Base-by-base conservation (phyloP, 2,888 invertebrate species). In the Meteorus cinctellus region DNA sequence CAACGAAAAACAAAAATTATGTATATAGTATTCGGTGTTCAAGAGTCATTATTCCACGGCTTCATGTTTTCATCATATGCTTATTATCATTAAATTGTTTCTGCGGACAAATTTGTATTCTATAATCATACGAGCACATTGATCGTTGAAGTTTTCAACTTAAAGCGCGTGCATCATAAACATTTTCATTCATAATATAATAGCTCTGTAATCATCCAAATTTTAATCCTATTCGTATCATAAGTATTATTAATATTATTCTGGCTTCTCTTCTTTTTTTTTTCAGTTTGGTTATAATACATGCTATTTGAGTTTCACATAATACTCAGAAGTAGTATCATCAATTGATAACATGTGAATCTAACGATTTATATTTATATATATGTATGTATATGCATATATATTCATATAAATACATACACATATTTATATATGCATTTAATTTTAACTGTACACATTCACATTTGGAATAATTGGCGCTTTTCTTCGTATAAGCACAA, bases 381-480 rank as follows among this genome's bases (percentile, higher is more conserved):
- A 84, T 85, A 84, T 81, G 82, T 82, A 84, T 82, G 81, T 85
- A 82, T 86, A 84, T 85, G 85, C 82, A 84, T 55, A 19, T 55
- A 19, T 55, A 19, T 55, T n/a, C n/a, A 55, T 55, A 19, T 55
- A 55, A 8, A 10, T 55, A 55, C 8, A 55, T 19, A 19, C 19
- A 55, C n/a, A 55, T 81, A 81, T 81, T 83, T 78, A 55, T 55
- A 6, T 55, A 55, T 76, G 83, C 80, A 81, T 82, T 84, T 84
- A 84, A 84, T 83, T 84, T 83, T 82, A 84, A 84, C 84, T 87
- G 84, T 87, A 86, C 87, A 87, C 84, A 86, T 85, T 85, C 84
- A 86, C 84, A 78, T 77, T 80, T 79, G 81, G 77, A 78, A 77
- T 76, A 77, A 78, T 84, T 81, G 80, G 81, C 82, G 80, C 82